Evolutionary conservation across 2,797 vertebrate genomes (phyloP).

Genomic region (Neosilurus hyrtlii): DNA sequence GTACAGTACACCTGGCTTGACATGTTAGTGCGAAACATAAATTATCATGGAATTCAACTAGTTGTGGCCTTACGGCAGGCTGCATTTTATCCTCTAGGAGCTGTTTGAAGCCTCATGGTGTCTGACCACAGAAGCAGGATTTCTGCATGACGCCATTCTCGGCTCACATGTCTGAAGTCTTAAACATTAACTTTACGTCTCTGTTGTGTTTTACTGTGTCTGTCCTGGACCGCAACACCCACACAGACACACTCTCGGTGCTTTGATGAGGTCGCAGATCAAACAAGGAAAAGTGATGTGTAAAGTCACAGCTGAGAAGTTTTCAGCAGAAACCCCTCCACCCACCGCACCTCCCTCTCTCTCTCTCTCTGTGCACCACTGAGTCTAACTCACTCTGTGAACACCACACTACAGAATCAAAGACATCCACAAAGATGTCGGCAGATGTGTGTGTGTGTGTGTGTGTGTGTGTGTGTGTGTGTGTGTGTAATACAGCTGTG

Average conservation of each 20-base stretch:
- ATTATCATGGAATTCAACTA: slow-evolving; percentile 19
- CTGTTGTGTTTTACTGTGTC: slow-evolving; percentile 40
- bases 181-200: slow-evolving; percentile 16
- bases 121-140: slow-evolving; percentile 20
- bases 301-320: slow-evolving; percentile 35
- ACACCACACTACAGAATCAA: slow-evolving; percentile 38
- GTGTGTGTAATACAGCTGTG: slow-evolving; percentile 37
- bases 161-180: slow-evolving; percentile 35
- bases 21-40: not conserved
- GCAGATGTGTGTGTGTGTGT: slow-evolving; percentile 40
- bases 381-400: slow-evolving; percentile 43
- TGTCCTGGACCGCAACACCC: slow-evolving; percentile 42
- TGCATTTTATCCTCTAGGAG: slow-evolving; percentile 15
- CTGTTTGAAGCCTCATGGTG: not conserved
- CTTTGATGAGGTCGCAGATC: slow-evolving; percentile 53
- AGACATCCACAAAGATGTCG: slow-evolving; percentile 44
- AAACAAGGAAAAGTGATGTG: slow-evolving; percentile 48
- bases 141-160: slow-evolving; percentile 41
- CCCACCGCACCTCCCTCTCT: not conserved
- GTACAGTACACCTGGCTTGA: no score
- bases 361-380: slow-evolving; percentile 11
- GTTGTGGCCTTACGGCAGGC: slow-evolving; percentile 27
- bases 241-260: slow-evolving; percentile 31
- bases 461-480: not conserved
- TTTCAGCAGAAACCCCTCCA: not conserved